These are phyloP conservation scores for Acanthornis magna DNA, from an alignment of 2,797 vertebrate species.

Conservation along the genomic window DNA sequence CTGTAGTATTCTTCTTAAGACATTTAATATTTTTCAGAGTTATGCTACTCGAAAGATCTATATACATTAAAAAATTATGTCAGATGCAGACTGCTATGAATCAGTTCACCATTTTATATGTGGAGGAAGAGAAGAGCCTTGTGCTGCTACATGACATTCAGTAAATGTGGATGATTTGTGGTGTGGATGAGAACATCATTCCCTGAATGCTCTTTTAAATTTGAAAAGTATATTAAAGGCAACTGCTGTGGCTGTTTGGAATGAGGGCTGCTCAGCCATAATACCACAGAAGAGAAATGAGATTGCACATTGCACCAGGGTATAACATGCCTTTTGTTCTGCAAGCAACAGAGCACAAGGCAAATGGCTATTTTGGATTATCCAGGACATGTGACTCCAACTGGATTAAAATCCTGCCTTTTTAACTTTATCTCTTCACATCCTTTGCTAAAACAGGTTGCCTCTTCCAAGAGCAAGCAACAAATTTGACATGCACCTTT, in stretches of 20 bases:
- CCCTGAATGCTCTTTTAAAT: not conserved
- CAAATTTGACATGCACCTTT: accelerated
- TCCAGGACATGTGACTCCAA: not conserved
- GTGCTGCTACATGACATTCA: not conserved
- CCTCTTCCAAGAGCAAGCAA: not conserved
- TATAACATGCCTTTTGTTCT: not conserved
- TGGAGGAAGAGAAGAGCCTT: not conserved
- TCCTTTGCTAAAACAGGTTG: not conserved
- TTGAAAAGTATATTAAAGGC: not conserved
- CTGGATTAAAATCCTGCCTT: not conserved
- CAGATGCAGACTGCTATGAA: not conserved
- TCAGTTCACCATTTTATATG: not conserved
- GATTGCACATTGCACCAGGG: not conserved
- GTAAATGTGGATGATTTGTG: not conserved
- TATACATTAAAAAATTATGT: not conserved
- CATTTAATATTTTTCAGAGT: not conserved
- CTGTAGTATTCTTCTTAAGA: not conserved
- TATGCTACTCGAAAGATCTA: not conserved
- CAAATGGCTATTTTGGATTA: not conserved
- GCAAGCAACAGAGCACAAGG: not conserved
- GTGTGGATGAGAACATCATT: not conserved
- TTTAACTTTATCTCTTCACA: not conserved
- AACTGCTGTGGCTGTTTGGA: not conserved
- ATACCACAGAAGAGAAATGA: not conserved
- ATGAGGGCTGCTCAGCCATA: not conserved